Conservation (phyloP, 92 coral and sea anemone species). For the Paramuricea clavata region DNA sequence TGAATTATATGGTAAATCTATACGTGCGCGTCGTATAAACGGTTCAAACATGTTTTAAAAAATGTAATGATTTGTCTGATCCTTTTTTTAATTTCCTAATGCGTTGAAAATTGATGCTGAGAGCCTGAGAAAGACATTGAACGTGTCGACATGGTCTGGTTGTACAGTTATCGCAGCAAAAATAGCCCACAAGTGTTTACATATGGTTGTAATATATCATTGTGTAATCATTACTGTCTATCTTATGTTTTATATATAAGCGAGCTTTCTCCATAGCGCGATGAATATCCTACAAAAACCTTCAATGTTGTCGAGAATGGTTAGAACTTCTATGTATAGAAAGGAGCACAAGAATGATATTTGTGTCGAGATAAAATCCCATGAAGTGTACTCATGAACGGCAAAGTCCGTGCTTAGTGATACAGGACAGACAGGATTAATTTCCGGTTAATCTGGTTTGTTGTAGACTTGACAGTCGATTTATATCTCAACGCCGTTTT, state of each 20-base stretch:
- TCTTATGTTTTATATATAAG: slow-evolving; percentile 7
- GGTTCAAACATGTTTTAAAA: too few relatives aligned
- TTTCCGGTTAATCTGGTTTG: slow-evolving; percentile 8
- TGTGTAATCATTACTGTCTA: neutral
- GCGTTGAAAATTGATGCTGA: slow-evolving; percentile 14
- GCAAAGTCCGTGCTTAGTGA: neutral
- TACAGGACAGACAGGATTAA: slow-evolving; percentile 24
- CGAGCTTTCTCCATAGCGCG: neutral
- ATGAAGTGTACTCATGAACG: neutral
- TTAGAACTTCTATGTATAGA: neutral
- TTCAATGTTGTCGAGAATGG: neutral
- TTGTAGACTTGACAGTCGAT: neutral
- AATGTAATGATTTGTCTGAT: neutral
- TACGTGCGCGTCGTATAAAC: too few relatives aligned
- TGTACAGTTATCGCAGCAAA: slow-evolving; percentile 21
- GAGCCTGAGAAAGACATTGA: slow-evolving; percentile 17
- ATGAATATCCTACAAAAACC: neutral
- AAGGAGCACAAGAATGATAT: too few relatives aligned
- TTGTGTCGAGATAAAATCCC: neutral
- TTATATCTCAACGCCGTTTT: too few relatives aligned
- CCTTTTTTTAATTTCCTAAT: neutral
- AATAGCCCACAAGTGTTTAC: slow-evolving; percentile 30
- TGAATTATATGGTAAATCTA: too few relatives aligned
- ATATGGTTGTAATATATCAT: slow-evolving; percentile 9
- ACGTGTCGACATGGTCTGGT: neutral